Conservation (phyloP, 2,113 vertebrate genomes). For the Cheilinus undulatus region DNA sequence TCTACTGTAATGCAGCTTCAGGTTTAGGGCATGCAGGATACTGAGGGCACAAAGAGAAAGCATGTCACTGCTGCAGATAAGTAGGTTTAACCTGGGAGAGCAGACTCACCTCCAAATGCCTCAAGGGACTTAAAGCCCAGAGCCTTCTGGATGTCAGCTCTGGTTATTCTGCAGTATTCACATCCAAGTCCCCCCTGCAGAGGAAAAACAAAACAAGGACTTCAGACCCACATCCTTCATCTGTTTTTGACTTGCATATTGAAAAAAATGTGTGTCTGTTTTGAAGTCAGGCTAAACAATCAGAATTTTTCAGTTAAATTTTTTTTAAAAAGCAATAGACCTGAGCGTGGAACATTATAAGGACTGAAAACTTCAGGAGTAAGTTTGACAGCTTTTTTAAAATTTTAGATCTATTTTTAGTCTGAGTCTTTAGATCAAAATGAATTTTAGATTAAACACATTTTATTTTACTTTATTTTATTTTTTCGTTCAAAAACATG, state of each 20-base stretch:
- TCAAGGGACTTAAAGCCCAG: constrained; percentile 52
- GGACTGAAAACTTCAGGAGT: too few relatives aligned
- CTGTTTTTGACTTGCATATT: background rate
- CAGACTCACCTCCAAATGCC: constrained; percentile 79
- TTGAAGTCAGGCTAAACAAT: background rate
- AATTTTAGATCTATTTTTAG: too few relatives aligned
- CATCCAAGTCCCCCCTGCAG: constrained; percentile 73
- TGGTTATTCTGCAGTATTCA: constrained; percentile 83
- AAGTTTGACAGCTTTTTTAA: too few relatives aligned
- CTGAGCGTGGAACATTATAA: too few relatives aligned
- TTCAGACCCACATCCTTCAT: background rate
- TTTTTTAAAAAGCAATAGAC: too few relatives aligned
- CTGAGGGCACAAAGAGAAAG: background rate
- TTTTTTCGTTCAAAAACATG: too few relatives aligned
- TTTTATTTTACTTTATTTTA: too few relatives aligned
- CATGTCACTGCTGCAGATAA: background rate
- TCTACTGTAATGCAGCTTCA: background rate
- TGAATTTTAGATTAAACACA: too few relatives aligned
- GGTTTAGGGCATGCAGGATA: background rate
- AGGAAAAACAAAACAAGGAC: background rate
- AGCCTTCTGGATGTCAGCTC: constrained; percentile 58
- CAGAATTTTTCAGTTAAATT: background rate
- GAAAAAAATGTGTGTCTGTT: background rate
- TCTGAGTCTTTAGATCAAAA: too few relatives aligned
- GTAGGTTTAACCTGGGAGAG: background rate